These are phyloP conservation scores for Nasonia longicornis DNA, from an alignment of 1,140 invertebrate genomes.

Conservation along the genomic window DNA sequence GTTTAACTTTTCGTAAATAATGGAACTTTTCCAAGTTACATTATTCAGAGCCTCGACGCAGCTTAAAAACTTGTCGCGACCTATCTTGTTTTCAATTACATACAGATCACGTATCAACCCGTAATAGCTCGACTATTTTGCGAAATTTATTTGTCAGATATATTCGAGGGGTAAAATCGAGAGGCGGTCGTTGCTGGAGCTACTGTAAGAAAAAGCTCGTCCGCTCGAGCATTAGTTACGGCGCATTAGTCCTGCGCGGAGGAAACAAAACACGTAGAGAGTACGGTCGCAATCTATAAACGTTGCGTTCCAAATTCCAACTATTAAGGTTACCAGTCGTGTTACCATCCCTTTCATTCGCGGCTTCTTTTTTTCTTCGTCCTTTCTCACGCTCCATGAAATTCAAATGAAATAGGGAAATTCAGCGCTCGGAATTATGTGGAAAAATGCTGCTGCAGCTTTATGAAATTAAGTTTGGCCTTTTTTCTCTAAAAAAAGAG, in stretches of 20 bases:
- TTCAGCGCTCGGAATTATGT: background rate
- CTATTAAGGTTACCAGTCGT: conserved; percentile 27
- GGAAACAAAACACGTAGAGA: conserved; percentile 7
- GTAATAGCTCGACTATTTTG: background rate
- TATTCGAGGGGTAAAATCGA: background rate
- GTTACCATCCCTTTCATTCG: background rate
- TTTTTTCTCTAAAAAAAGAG: background rate
- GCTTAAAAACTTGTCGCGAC: background rate
- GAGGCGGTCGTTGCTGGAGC: background rate
- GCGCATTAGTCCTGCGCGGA: background rate
- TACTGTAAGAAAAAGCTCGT: background rate
- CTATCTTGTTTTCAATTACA: no score
- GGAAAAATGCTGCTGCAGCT: background rate
- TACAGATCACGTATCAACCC: background rate
- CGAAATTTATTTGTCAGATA: conserved; percentile 20
- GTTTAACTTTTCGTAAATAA: conserved; percentile 24
- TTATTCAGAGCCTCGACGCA: background rate
- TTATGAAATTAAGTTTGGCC: background rate
- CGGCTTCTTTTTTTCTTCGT: background rate
- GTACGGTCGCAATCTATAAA: conserved; percentile 25
- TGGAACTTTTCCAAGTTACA: background rate
- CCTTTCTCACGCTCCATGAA: background rate
- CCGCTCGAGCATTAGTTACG: conserved; percentile 22
- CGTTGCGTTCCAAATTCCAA: conserved; percentile 23
- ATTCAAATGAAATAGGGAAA: conserved; percentile 22